Conservation (phyloP, 2,113 vertebrate species). For the Sturnus vulgaris region DNA sequence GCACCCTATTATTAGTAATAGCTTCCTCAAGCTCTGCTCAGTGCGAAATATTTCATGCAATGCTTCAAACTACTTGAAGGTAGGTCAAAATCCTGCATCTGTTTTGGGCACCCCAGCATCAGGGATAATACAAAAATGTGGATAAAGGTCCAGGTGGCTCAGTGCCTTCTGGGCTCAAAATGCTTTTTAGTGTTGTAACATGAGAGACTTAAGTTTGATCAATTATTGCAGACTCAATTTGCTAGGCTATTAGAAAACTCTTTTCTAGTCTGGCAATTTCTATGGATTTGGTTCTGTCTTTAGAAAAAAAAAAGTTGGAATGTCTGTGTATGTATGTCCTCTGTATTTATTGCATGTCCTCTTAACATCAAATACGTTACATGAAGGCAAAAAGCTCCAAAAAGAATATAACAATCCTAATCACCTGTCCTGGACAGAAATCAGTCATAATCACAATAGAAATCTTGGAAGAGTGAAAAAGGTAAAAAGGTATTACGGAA, state of each 20-base stretch:
- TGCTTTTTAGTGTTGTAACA: background rate
- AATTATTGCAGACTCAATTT: background rate
- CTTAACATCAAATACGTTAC: background rate
- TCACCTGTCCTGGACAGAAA: background rate
- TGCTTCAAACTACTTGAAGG: background rate
- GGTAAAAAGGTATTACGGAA: background rate
- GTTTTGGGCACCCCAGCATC: background rate
- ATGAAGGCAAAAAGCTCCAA: background rate
- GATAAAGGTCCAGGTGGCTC: background rate
- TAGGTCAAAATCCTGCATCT: background rate
- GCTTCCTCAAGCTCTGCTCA: background rate
- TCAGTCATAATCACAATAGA: background rate
- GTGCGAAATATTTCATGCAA: background rate
- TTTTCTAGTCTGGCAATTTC: background rate
- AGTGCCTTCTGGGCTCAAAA: background rate
- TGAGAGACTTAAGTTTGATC: background rate
- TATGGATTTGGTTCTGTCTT: background rate
- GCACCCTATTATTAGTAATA: background rate
- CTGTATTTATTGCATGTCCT: background rate
- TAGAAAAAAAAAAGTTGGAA: background rate
- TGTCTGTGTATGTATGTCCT: background rate
- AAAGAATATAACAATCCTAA: background rate
- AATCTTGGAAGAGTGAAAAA: background rate
- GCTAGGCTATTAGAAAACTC: background rate
- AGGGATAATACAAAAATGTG: background rate